Base-by-base conservation (phyloP, 2,888 invertebrate genomes). In the Pristionchus maxplancki region DNA sequence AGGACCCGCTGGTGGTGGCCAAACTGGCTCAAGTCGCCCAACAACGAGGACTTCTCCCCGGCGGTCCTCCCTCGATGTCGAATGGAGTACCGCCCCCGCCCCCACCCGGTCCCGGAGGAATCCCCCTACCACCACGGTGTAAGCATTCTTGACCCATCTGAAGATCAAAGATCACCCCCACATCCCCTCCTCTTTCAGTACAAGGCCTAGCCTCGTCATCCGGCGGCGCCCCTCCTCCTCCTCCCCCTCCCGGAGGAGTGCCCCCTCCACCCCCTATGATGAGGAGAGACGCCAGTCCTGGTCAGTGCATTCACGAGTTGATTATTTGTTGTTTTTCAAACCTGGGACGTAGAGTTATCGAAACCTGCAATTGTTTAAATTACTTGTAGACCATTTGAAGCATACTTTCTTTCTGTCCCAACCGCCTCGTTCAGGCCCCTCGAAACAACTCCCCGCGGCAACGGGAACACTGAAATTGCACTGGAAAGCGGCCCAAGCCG, bases 381-480 rank as follows among this genome's bases (percentile, higher is more conserved):
- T n/a, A n/a, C n/a, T n/a, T n/a, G n/a, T n/a, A n/a, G n/a, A n/a
- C n/a, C n/a, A n/a, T n/a, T n/a, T n/a, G n/a, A n/a, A n/a, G n/a
- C n/a, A n/a, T n/a, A n/a, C n/a, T n/a, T n/a, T n/a, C n/a, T n/a
- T n/a, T n/a, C n/a, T n/a, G n/a, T n/a, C n/a, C n/a, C n/a, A n/a
- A n/a, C n/a, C n/a, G n/a, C n/a, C n/a, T 84, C 89, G 15, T 89
- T 87, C 24, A 92, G 93, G 82, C 90, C 81, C 37, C 17, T 83
- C 88, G 31, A 84, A 88, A 50, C 31, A 89, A 3, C 88, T 89
- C 24, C 88, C 82, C 31, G 74, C 89, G 17, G 34, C 24, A 28
- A 95, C 95, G 87, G 96, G 96, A 87, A 95, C 95, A 1, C 97
- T 99, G 24, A 98, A 98, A 95, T 96, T 99, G 87, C 99, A 99